Percentiles rank a stretch among this genome's conserved stretches.
Conservation (phyloP, 92 coral and sea anemone genomes). For the Pocillopora meandrina region DNA sequence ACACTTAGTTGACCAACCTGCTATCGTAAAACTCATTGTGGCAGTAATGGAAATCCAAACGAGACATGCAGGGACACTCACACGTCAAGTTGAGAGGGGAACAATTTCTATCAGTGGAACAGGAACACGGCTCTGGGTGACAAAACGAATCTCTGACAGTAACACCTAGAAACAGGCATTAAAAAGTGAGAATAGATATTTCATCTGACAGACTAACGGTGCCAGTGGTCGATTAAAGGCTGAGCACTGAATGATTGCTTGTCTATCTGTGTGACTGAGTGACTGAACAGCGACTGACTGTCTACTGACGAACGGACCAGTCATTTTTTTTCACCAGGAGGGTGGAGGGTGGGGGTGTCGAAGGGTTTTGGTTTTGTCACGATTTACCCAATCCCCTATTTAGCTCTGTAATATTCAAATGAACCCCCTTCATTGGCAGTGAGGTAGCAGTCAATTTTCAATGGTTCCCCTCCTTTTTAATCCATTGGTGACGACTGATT, state of each 20-base stretch:
- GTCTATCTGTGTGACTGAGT: background rate
- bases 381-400: no score
- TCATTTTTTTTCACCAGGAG: no score
- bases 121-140: conserved; percentile 23
- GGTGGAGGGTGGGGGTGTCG: no score
- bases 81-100: conserved; percentile 11
- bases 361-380: no score
- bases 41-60: conserved; percentile 50
- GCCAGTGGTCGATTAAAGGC: background rate
- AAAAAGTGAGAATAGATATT: background rate
- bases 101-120: conserved; percentile 27
- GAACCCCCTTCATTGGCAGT: no score
- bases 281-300: background rate
- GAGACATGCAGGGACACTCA: conserved; percentile 57
- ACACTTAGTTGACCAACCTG: conserved; percentile 31
- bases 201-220: background rate
- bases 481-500: no score
- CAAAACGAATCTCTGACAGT: conserved; percentile 10
- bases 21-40: conserved; percentile 55
- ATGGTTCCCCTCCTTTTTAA: no score
- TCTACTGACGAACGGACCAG: background rate
- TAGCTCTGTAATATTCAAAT: no score
- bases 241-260: background rate
- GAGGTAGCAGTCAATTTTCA: no score
- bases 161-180: background rate